Evolutionary conservation across 2,797 vertebrate genomes (phyloP), one percentile per base, ranked within the genome.

Genomic region (Taeniopygia guttata): DNA sequence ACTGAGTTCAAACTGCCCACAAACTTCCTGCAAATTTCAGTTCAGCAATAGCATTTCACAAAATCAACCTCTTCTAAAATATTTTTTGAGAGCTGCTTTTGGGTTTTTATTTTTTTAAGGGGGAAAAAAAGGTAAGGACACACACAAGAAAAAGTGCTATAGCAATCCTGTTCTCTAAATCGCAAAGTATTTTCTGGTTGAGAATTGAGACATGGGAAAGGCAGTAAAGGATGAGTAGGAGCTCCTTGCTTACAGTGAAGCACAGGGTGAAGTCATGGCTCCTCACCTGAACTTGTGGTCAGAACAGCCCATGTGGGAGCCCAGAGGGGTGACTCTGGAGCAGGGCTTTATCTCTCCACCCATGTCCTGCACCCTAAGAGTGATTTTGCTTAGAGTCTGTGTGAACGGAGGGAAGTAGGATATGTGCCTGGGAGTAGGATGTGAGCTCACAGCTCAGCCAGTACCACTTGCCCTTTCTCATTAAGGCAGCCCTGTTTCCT

Each of bases 361-460:
- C 7, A 17, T 7, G 17, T 30, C 8, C n/a, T 54, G 34, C 32
- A 54, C 10, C 15, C 32, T 20, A 15, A 17, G 16, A 32, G 10
- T 8, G 16, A 13, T 67, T 70, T 16, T 79, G 11, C 36, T 59
- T 46, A 54, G 40, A 59, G 9, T 22, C 20, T 52, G 27, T 43
- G 43, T 15, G 12, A 87, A 10, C 16, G 62, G 34, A 69, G 11
- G 7, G 5, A 13, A 48, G 20, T 8, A 49, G 42, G 22, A 38
- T 0, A 0, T 13, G 21, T 42, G 20, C 8, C 68, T 3, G 7
- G 22, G 18, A 55, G 21, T 4, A 51, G 55, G 36, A 46, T 0
- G 0, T 6, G 19, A 36, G 27, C 14, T 63, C 30, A 49, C 36
- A 38, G 19, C 15, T 66, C 46, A 72, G 42, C 27, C 42, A 3